Percentiles rank a stretch among this genome's conserved stretches.
These are phyloP conservation scores for Radopholus similis DNA, from an alignment of 1,140 invertebrate species.

Conservation along the genomic window DNA sequence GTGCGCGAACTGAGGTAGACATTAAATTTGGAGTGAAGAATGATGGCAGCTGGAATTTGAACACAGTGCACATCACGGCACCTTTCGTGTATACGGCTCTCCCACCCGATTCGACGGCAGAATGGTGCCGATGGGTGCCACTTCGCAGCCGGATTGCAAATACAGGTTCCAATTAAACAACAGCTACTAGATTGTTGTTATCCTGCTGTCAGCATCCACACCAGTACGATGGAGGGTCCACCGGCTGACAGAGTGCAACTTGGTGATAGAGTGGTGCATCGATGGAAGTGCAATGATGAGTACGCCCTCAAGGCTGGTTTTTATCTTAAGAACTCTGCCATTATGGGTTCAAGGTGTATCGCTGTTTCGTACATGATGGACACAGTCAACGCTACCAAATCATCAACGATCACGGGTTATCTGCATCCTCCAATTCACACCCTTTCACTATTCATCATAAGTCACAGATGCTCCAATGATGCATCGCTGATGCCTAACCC, in stretches of 20 bases:
- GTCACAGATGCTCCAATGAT: slow-evolving; percentile 34
- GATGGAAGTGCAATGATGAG: slow-evolving; percentile 32
- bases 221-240: slow-evolving; percentile 28
- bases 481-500: slow-evolving; percentile 33
- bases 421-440: not conserved
- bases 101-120: not conserved
- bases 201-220: slow-evolving; percentile 13
- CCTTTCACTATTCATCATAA: not conserved
- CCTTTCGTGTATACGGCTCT: not conserved
- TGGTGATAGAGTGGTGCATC: slow-evolving; percentile 38
- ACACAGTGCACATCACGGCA: slow-evolving; percentile 1
- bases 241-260: slow-evolving; percentile 27
- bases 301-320: slow-evolving; percentile 34
- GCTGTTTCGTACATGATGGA: slow-evolving; percentile 44
- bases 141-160: slow-evolving; percentile 11
- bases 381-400: slow-evolving; percentile 23
- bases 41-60: not conserved
- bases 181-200: not conserved
- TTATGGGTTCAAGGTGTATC: slow-evolving; percentile 23
- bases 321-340: too few species aligned
- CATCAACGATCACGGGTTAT: slow-evolving; percentile 37
- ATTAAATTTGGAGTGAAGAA: not conserved
- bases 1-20: slow-evolving; percentile 3
- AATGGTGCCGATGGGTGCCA: too few species aligned
- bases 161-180: not conserved